Base-by-base conservation (phyloP, 2,797 vertebrate genomes). In the Helostoma temminkii region DNA sequence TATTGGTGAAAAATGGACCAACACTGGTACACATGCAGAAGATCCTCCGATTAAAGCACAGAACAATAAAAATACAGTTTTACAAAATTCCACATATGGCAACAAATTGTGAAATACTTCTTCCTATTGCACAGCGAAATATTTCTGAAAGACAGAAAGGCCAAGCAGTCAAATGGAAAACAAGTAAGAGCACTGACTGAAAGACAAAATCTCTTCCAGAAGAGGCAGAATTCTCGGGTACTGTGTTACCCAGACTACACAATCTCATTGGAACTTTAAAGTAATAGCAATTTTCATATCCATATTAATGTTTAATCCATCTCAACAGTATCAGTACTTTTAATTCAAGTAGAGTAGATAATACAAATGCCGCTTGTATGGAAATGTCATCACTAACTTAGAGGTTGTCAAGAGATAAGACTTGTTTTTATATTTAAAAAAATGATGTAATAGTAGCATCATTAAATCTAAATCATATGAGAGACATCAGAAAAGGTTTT, bases 391-490 rank as follows among this genome's bases (percentile, higher is more conserved):
- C 56, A 36, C 43, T 50, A 42, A 52, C 66, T 68, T 22, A 6
- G 55, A 63, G 53, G 58, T 69, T 66, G 64, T 69, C 64, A 48
- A 6, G n/a, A 71, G 59, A 54, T 58, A 46, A 72, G 37, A 32
- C 60, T 68, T 47, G 50, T 67, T 73, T 64, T 64, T 57, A 49
- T 24, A 59, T 74, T 70, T 76, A 53, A 49, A 48, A 47, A 68
- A 77, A 65, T 64, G 72, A 70, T 83, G 76, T 65, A 59, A 58
- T 25, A 63, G 43, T 41, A 53, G 60, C 49, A 48, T 79, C 66
- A 59, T 72, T 76, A 64, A 66, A 75, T 75, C 18, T 63, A 67
- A 78, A 76, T 26, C 5, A 30, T 59, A 43, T 41, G 53, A 58
- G 42, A 63, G 50, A 80, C n/a, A 71, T 68, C 42, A 34, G 15